These are phyloP conservation scores for Phthorimaea operculella DNA, from an alignment of 1,140 invertebrate species.

Conservation along the genomic window DNA sequence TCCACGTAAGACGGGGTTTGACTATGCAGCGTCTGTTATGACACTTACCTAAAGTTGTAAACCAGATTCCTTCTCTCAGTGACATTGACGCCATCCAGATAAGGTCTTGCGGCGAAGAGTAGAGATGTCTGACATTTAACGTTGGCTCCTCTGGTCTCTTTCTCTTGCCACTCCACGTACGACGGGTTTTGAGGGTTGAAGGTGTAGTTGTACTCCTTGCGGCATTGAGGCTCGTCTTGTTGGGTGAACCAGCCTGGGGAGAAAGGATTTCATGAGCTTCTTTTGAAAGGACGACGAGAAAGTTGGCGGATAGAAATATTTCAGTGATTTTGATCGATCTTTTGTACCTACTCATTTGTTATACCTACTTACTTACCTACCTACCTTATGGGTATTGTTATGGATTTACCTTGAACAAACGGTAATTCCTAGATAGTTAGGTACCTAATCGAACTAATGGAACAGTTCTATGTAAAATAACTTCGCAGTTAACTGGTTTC, in stretches of 20 bases:
- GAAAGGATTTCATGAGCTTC: not conserved
- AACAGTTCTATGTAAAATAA: no score
- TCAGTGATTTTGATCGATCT: no score
- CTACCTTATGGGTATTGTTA: no score
- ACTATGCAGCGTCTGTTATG: not conserved
- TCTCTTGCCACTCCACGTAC: conserved; percentile 87
- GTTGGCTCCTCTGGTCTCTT: conserved; percentile 72
- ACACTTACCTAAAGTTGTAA: conserved; percentile 77
- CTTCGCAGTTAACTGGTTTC: no score
- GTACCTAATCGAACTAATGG: no score
- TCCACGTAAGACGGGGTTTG: conserved; percentile 73
- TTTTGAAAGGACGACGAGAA: not conserved
- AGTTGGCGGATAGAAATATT: no score
- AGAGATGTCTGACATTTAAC: conserved; percentile 75
- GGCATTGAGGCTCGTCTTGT: conserved; percentile 75
- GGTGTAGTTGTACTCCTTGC: conserved; percentile 85
- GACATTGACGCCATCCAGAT: conserved; percentile 83
- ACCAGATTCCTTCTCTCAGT: conserved; percentile 90
- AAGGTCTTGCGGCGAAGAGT: conserved; percentile 82
- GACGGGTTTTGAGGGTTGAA: conserved; percentile 72
- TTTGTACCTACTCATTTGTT: no score
- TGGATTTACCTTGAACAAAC: no score
- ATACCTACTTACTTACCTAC: no score
- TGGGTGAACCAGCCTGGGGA: conserved; percentile 82
- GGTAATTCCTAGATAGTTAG: no score